Evolutionary conservation across 2,113 vertebrate genomes (phyloP).

Genomic region (Podiceps cristatus): DNA sequence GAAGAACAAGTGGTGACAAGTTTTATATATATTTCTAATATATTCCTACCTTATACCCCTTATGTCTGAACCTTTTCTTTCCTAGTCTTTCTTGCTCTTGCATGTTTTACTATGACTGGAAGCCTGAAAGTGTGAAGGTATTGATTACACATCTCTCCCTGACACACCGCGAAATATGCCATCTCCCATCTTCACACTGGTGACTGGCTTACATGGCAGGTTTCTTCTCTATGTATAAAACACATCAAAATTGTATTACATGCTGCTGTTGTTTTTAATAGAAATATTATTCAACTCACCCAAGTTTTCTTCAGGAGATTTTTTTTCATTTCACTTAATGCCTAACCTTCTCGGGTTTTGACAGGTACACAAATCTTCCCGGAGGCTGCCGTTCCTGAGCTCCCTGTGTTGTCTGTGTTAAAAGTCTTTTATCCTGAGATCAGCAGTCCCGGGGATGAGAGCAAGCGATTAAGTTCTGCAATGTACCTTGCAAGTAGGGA

Average conservation of each 20-base stretch:
- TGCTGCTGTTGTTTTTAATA: constrained; percentile 35
- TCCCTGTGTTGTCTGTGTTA: background rate
- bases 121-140: background rate
- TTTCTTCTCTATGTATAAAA: background rate
- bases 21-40: background rate
- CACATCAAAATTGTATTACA: background rate
- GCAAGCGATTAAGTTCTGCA: constrained; percentile 49
- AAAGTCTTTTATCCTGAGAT: constrained; percentile 54
- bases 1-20: background rate
- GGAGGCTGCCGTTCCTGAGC: background rate
- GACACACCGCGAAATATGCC: background rate
- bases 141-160: constrained; percentile 4
- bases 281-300: constrained; percentile 28
- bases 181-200: background rate
- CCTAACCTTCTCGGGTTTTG: background rate
- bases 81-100: background rate
- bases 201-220: background rate
- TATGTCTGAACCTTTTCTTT: background rate
- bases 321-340: background rate
- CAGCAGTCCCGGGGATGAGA: constrained; percentile 7
- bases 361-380: constrained; percentile 14
- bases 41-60: background rate
- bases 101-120: background rate
- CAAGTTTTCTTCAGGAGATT: constrained; percentile 4
- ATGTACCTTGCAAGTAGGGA: constrained; percentile 50